These are phyloP conservation scores for Hyposmocoma kahamanoa DNA, from an alignment of 1,140 invertebrate genomes.

Conservation along the genomic window DNA sequence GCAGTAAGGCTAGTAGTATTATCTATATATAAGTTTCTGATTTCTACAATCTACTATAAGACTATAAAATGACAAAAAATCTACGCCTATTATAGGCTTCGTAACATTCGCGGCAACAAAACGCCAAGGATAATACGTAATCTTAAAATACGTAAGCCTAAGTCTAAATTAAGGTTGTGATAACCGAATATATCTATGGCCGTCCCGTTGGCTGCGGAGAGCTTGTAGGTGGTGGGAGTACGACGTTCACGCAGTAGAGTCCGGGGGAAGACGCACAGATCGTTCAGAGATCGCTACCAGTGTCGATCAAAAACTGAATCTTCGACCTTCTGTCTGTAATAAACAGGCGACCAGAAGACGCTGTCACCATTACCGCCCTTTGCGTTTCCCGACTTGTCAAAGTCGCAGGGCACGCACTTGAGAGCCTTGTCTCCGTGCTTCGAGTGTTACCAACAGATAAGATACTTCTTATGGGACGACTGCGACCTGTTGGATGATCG, in stretches of 20 bases:
- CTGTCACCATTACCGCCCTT: constrained; percentile 3
- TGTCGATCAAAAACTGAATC: constrained; percentile 13
- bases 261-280: too few species aligned
- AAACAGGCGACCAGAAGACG: constrained; percentile 8
- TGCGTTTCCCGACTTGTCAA: background rate
- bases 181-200: too few species aligned
- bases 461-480: background rate
- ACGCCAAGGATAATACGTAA: constrained; percentile 33
- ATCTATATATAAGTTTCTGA: constrained; percentile 9
- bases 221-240: too few species aligned
- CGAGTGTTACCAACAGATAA: constrained; percentile 3
- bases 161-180: constrained; percentile 18
- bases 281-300: too few species aligned
- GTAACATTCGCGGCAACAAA: constrained; percentile 47
- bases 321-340: constrained; percentile 3
- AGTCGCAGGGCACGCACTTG: background rate
- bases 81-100: constrained; percentile 45
- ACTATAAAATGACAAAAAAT: constrained; percentile 31
- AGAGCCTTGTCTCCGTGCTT: background rate
- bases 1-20: constrained; percentile 7
- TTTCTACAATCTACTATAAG: constrained; percentile 20
- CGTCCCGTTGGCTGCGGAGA: too few species aligned
- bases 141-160: constrained; percentile 28
- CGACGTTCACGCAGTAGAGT: too few species aligned
- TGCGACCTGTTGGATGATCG: background rate